Evolutionary conservation across 2,888 invertebrate species (phyloP).

Genomic region (Xestia rhomboidea): DNA sequence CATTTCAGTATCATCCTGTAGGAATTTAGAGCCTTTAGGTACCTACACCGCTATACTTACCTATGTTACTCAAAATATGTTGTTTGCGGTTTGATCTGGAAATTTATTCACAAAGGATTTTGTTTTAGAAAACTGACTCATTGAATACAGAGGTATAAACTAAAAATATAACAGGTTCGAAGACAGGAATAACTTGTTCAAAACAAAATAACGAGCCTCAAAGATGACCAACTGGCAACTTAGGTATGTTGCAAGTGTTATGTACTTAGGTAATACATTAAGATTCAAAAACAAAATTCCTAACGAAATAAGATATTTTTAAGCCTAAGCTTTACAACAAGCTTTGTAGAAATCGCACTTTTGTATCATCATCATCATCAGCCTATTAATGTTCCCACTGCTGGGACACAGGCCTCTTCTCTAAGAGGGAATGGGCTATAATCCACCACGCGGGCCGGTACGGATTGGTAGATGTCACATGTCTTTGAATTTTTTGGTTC

Average conservation of each 20-base stretch:
- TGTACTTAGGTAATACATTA: background rate
- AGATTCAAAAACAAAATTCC: background rate
- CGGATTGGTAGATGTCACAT: too few species aligned
- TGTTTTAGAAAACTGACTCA: constrained; percentile 24
- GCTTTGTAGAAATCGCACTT: background rate
- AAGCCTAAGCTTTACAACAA: background rate
- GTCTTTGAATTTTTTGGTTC: too few species aligned
- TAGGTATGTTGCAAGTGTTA: background rate
- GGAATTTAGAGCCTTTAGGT: background rate
- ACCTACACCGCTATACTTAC: background rate
- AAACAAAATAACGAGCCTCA: constrained; percentile 6
- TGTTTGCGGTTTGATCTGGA: constrained; percentile 20
- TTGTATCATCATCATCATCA: too few species aligned
- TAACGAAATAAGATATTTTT: background rate
- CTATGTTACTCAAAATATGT: constrained; percentile 13
- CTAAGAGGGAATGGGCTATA: too few species aligned
- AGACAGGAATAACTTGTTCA: constrained; percentile 15
- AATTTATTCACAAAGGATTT: constrained; percentile 20
- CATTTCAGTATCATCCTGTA: background rate
- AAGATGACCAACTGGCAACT: background rate
- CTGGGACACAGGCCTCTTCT: too few species aligned
- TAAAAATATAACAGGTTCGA: background rate
- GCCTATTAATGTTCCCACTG: too few species aligned
- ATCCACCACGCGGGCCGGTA: too few species aligned
- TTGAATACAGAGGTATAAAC: background rate